These are phyloP conservation scores for Anguilla obscura DNA, from an alignment of 2,797 vertebrate genomes.

Conservation along the genomic window DNA sequence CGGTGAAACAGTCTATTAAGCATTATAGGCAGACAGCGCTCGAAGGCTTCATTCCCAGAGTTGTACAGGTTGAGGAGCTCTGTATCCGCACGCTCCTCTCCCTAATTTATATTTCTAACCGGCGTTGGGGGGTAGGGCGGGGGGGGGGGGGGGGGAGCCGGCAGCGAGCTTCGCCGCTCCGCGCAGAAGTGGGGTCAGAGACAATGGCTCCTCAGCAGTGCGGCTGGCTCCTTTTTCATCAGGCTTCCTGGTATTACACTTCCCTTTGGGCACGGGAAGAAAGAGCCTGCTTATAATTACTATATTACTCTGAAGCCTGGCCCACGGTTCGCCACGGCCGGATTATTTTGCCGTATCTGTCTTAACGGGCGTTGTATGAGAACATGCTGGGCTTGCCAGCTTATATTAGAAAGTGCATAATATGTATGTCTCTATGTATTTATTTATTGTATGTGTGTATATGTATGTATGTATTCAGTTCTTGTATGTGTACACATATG, in stretches of 20 bases:
- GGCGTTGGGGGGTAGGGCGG: background rate
- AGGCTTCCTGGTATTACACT: conserved; percentile 1
- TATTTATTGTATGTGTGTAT: background rate
- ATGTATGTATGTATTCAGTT: background rate
- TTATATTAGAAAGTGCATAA: background rate
- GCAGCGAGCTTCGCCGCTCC: background rate
- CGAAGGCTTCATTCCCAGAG: background rate
- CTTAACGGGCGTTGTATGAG: background rate
- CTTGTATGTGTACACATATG: too few species aligned
- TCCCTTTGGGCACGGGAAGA: background rate
- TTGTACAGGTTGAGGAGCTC: background rate
- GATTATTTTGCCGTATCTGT: background rate
- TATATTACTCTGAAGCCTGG: background rate
- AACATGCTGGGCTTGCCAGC: background rate
- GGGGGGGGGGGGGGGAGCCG: background rate
- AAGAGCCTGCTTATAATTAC: conserved; percentile 15
- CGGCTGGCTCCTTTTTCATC: conserved; percentile 14
- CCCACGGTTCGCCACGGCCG: background rate
- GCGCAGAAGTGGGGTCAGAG: conserved; percentile 11
- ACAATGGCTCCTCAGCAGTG: conserved; percentile 3
- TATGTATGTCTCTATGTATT: background rate
- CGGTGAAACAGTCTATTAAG: conserved; percentile 14
- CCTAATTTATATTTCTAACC: conserved; percentile 9
- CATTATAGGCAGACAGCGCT: conserved; percentile 10
- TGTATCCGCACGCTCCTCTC: background rate